These are phyloP conservation scores for Seira musarum DNA, from an alignment of 2,888 invertebrate species.

Conservation along the genomic window DNA sequence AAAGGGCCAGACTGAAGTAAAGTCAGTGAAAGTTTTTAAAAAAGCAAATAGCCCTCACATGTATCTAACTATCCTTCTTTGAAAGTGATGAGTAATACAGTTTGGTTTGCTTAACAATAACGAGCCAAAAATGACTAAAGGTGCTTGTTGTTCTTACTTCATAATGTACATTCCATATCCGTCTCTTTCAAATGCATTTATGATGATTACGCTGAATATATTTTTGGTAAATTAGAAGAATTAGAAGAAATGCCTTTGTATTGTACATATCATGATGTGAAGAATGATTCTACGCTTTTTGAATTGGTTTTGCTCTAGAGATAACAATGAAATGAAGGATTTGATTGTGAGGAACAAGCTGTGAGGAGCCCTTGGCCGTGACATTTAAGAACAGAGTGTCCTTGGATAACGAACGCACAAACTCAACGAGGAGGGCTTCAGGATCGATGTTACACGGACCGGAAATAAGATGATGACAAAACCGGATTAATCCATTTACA, in stretches of 20 bases:
- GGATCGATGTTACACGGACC: too few relatives aligned
- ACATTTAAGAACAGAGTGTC: slow-evolving; percentile 41
- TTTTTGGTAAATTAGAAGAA: background rate
- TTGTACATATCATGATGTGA: background rate
- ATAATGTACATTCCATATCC: too few relatives aligned
- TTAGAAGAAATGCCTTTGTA: background rate
- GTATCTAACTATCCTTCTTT: too few relatives aligned
- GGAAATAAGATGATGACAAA: background rate
- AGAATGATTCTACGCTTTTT: background rate
- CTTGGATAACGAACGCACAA: slow-evolving; percentile 26
- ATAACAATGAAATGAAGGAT: background rate
- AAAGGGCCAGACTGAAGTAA: too few relatives aligned
- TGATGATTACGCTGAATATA: background rate
- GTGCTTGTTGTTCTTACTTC: too few relatives aligned
- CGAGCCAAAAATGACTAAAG: too few relatives aligned
- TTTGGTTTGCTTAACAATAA: too few relatives aligned
- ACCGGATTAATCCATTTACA: background rate
- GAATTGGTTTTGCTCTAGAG: background rate
- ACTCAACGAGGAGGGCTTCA: too few relatives aligned
- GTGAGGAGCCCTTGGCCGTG: slow-evolving; percentile 42
- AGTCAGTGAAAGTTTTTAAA: slow-evolving; percentile 59
- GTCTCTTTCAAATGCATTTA: too few relatives aligned
- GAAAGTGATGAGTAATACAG: too few relatives aligned
- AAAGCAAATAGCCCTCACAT: too few relatives aligned
- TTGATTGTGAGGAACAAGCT: background rate